phyloP scores from a whole-genome alignment of 2,113 vertebrate genomes.

The Gambusia affinis region DNA sequence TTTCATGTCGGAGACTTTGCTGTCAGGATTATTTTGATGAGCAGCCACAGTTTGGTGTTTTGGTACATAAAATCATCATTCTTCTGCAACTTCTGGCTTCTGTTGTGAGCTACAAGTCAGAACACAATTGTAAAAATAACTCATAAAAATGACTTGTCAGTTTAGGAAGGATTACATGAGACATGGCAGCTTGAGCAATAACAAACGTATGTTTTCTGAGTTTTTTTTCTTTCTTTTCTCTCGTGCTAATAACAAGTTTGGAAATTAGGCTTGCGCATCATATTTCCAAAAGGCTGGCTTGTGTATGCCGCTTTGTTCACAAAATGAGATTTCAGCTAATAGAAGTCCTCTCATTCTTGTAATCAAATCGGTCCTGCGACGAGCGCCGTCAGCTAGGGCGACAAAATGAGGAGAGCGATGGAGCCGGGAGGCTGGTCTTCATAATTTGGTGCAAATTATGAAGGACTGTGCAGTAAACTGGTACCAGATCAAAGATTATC shows the following conservation, averaged over 20 bases:
- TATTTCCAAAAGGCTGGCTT: constrained; percentile 6
- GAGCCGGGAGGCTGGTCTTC: constrained; percentile 31
- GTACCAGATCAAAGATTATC: constrained; percentile 57
- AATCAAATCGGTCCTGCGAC: constrained; percentile 49
- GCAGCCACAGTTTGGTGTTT: not conserved
- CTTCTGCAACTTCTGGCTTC: not conserved
- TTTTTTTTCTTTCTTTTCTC: constrained; percentile 2
- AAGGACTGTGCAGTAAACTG: constrained; percentile 34
- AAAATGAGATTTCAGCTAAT: constrained; percentile 23
- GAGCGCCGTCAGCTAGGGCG: constrained; percentile 38
- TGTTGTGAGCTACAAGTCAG: not conserved
- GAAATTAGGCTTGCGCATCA: constrained; percentile 5
- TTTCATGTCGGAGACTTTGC: not conserved
- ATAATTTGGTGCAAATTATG: constrained; percentile 35
- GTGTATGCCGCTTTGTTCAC: not conserved
- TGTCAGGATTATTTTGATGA: not conserved
- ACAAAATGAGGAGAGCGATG: constrained; percentile 31
- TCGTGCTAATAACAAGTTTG: constrained; percentile 32
- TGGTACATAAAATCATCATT: not conserved
- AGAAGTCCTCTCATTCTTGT: constrained; percentile 5
- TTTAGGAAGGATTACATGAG: constrained; percentile 34
- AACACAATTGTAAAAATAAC: not conserved
- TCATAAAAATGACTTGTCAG: not conserved
- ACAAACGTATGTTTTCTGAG: constrained; percentile 54
- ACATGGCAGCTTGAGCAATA: constrained; percentile 47